phyloP scores from a whole-genome alignment of 2,113 vertebrate species.

The Nesospiza acunhae region DNA sequence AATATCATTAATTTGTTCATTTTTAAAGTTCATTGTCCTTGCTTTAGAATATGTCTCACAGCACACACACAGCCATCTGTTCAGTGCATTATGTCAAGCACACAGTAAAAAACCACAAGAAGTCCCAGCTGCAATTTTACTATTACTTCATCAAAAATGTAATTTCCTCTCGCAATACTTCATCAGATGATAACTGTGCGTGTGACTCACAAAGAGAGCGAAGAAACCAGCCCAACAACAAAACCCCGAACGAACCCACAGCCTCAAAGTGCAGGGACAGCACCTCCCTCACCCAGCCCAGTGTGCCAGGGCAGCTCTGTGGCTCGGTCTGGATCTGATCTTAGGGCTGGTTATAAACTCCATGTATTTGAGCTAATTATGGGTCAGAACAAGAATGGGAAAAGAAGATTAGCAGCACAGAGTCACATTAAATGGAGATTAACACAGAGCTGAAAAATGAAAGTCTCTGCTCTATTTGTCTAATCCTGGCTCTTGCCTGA shows the following conservation, averaged over 20 bases:
- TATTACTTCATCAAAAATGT: slow-evolving; percentile 49
- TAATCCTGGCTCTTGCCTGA: neutral
- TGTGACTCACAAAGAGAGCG: neutral
- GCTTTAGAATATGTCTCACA: slow-evolving; percentile 41
- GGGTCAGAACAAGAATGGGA: slow-evolving; percentile 16
- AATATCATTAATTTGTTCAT: slow-evolving; percentile 30
- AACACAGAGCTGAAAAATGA: slow-evolving; percentile 16
- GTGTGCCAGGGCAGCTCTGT: neutral
- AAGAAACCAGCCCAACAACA: neutral
- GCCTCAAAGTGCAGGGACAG: neutral
- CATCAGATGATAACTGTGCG: slow-evolving; percentile 8
- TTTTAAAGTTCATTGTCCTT: slow-evolving; percentile 38
- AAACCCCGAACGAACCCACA: neutral
- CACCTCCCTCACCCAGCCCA: neutral
- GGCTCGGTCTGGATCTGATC: neutral
- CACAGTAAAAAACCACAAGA: slow-evolving; percentile 36
- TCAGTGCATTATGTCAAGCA: slow-evolving; percentile 43
- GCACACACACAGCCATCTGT: slow-evolving; percentile 61
- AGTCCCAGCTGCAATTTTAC: slow-evolving; percentile 52
- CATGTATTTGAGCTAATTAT: slow-evolving; percentile 22
- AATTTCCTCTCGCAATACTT: slow-evolving; percentile 30
- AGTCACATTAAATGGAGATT: slow-evolving; percentile 46
- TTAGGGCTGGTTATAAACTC: neutral
- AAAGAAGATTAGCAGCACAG: slow-evolving; percentile 32
- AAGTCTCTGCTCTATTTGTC: neutral